These are phyloP conservation scores for Leptatherina wallacei DNA, from an alignment of 2,797 vertebrate genomes.

Conservation along the genomic window DNA sequence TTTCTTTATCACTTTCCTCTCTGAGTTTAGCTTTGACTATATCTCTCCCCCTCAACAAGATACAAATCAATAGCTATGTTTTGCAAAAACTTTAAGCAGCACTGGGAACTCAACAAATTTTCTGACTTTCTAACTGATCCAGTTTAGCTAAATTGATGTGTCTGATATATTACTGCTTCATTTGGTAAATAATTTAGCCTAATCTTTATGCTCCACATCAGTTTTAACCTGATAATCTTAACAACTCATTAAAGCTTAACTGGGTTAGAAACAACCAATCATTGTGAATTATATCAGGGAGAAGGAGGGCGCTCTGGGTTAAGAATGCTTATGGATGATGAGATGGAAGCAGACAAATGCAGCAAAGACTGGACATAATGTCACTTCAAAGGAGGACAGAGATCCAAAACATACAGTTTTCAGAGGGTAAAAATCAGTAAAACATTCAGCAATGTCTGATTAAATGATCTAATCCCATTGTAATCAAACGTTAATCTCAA, in stretches of 20 bases:
- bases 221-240: neutral
- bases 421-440: neutral
- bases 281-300: neutral
- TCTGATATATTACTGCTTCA: neutral
- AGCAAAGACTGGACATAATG: neutral
- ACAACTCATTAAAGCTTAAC: neutral
- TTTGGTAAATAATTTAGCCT: neutral
- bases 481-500: neutral
- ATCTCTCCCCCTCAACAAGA: too few species aligned
- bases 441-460: neutral
- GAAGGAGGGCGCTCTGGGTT: neutral
- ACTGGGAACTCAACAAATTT: neutral
- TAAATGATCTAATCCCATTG: neutral
- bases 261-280: neutral
- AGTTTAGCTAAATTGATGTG: neutral
- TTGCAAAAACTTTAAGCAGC: neutral
- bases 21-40: neutral
- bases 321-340: too few species aligned
- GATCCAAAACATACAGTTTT: neutral
- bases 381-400: neutral
- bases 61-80: neutral
- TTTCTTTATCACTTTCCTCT: neutral
- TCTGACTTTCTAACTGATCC: neutral
- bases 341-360: neutral
- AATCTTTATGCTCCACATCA: neutral